Percentiles rank a stretch among this genome's conserved stretches.
These are phyloP conservation scores for Allobates femoralis DNA, from an alignment of 2,797 vertebrate genomes.

Conservation along the genomic window DNA sequence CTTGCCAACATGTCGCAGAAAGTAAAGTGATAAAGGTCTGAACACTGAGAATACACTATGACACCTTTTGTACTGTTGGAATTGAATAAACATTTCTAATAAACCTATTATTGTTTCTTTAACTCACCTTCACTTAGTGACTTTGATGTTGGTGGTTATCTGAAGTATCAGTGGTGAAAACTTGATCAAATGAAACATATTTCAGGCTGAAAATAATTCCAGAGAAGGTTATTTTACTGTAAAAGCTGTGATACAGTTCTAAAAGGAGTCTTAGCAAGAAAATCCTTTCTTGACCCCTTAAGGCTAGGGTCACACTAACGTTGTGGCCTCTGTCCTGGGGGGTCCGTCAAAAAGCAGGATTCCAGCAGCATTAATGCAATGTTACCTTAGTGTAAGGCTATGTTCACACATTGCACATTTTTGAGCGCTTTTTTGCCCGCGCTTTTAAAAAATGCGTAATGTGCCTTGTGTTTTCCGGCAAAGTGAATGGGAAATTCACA, in stretches of 20 bases:
- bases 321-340: no score
- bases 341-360: no score
- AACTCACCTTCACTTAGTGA: not conserved
- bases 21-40: conserved; percentile 40
- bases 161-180: not conserved
- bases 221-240: not conserved
- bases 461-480: no score
- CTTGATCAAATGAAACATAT: not conserved
- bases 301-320: no score
- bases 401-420: no score
- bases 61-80: conserved; percentile 28
- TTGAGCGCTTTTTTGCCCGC: no score
- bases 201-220: not conserved
- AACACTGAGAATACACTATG: conserved; percentile 5
- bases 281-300: no score
- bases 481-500: no score
- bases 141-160: not conserved
- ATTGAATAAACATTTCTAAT: not conserved
- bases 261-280: no score
- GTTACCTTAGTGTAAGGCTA: no score
- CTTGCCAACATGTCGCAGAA: conserved; percentile 26
- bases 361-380: no score
- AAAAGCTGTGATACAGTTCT: not conserved
- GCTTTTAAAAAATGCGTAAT: no score
- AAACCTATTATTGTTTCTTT: not conserved